Evolutionary conservation across 2,888 invertebrate species (phyloP), one percentile per base, ranked within the genome.

Genomic region (Vesta saturnalis): DNA sequence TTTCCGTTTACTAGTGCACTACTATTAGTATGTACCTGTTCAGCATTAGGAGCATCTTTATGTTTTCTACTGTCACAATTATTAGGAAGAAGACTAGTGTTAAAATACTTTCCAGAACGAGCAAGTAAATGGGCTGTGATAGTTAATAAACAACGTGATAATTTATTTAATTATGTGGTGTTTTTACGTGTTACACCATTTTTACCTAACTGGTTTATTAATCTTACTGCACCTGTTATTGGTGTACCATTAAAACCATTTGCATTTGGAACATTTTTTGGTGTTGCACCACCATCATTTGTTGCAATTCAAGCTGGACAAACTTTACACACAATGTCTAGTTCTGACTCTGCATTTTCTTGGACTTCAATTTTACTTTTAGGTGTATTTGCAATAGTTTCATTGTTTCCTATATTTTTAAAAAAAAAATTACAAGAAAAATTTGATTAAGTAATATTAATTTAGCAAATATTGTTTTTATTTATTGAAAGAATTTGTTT

Each of bases 151-250:
- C 98, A 99, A 82, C 89, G 90, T 72, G 91, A 94, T 76, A 92
- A 97, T 83, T 86, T 99, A 73, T 88, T 99, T 69, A 96, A 96
- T 86, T 99, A 99, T 82, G 95, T 99, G 77, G 89, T 99, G 80
- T 99, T 99, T 84, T 87, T 99, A 75, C 90, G 99, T 52, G 94
- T 99, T 80, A 99, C 99, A 21, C 99, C 99, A 61, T 92, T 99
- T 81, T 86, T 99, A 77, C 99, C 99, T 5, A 99, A 99, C 84
- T 99, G 99, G 99, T 98, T 99, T 83, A 98, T 98, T 74, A 98
- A 98, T 85, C 89, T 99, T 81, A 92, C 95, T 0, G 95, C 98
- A 71, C 99, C 99, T 46, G 94, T 99, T 39, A 94, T 99, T 78
- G 96, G 97, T 76, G 98, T 99, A 39, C 97, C 98, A 0, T 84